These are phyloP conservation scores for Nannoperca obscura DNA, from an alignment of 2,797 vertebrate genomes.

Conservation along the genomic window DNA sequence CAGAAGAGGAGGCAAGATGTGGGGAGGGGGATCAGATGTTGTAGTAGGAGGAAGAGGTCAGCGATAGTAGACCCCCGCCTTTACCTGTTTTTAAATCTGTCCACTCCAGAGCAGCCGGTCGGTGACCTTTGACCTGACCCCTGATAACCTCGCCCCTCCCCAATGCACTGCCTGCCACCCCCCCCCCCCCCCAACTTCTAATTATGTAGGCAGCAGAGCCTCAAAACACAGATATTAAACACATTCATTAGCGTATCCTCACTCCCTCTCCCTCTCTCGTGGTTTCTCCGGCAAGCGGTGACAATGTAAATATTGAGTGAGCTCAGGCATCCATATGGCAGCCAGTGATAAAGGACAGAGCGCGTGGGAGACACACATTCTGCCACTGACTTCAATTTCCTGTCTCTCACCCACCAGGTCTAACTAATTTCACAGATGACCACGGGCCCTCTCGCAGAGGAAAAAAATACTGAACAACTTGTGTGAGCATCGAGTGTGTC, in stretches of 20 bases:
- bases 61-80: conserved; percentile 24
- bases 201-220: conserved; percentile 11
- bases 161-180: conserved; percentile 18
- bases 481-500: conserved; percentile 41
- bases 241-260: conserved; percentile 53
- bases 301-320: conserved; percentile 75
- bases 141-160: conserved; percentile 57
- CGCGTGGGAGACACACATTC: conserved; percentile 80
- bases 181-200: conserved; percentile 17
- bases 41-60: conserved; percentile 39
- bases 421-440: conserved; percentile 82
- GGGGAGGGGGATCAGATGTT: neutral
- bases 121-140: conserved; percentile 64
- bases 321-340: conserved; percentile 75
- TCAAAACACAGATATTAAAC: conserved; percentile 58
- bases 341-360: conserved; percentile 74
- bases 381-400: conserved; percentile 80
- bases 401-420: conserved; percentile 80
- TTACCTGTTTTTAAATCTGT: conserved; percentile 38
- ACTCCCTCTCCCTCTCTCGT: conserved; percentile 13
- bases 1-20: conserved; percentile 15
- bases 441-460: conserved; percentile 50
- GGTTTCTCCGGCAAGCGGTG: conserved; percentile 45
- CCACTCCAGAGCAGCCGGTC: conserved; percentile 46
- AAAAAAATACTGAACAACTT: conserved; percentile 45